Base-by-base conservation (phyloP, 2,888 invertebrate species). In the Aporophyla nigra region DNA sequence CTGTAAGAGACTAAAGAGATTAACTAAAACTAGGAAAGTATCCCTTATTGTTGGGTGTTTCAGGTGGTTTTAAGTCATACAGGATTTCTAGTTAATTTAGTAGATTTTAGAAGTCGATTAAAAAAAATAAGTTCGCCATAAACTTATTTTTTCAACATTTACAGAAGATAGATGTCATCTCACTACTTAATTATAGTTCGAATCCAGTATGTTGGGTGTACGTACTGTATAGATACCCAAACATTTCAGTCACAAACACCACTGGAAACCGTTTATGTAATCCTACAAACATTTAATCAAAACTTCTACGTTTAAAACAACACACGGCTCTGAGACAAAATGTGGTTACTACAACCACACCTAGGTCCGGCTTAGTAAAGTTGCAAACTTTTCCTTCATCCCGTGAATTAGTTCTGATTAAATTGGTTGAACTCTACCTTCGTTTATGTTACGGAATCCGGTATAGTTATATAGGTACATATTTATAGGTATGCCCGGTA, bases 321-420 rank as follows among this genome's bases (percentile, higher is more conserved):
- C 73, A 71, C 46, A 51, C 40, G 16, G 53, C n/a, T 68, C 54
- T 49, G 21, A 62, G 71, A 71, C 71, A 74, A 69, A 71, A 74
- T 51, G 68, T 65, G 69, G 69, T 59, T 74, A 54, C 67, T 83
- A 76, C 79, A 82, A 71, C 74, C 69, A 33, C 73, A 76, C 72
- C 82, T 62, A 33, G 59, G 71, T 43, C 33, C 65, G 24, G 73
- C 63, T 71, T 72, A 75, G 73, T 80, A 72, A 74, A 79, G 71
- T 72, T 66, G 43, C 46, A 77, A 83, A 88, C 68, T 82, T 86
- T 85, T 81, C 76, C 75, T 79, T 80, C 84, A 71, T 72, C 53
- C 74, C 73, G 75, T 81, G 85, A 89, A 88, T 88, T 87, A 87
- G 80, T 85, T 87, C 84, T 87, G 86, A 90, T 89, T 89, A 89